Evolutionary conservation across 2,113 vertebrate species (phyloP).

Genomic region (Quiscalus mexicanus): DNA sequence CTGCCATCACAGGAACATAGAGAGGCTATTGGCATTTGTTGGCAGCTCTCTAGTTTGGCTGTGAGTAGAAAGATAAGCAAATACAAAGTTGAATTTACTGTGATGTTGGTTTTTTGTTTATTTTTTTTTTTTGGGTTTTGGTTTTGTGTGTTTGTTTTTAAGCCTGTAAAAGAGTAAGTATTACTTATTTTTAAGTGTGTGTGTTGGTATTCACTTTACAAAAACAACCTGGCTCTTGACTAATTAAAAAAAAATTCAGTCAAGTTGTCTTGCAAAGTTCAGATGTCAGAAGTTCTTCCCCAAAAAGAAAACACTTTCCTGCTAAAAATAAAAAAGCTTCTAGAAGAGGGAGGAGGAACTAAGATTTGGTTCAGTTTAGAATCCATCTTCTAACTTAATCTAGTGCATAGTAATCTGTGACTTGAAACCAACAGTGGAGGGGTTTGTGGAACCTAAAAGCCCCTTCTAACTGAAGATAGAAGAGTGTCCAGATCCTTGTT

Average conservation of each 20-base stretch:
- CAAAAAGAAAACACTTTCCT: background rate
- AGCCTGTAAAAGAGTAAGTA: background rate
- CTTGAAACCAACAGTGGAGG: background rate
- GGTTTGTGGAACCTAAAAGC: background rate
- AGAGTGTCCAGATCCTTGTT: background rate
- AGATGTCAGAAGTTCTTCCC: background rate
- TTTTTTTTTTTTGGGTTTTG: background rate
- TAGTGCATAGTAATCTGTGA: background rate
- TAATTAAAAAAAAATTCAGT: background rate
- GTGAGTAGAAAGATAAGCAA: background rate
- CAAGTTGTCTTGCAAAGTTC: background rate
- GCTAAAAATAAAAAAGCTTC: background rate
- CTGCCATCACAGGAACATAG: background rate
- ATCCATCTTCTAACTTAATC: background rate
- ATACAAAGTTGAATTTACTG: background rate
- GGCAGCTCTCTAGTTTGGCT: background rate
- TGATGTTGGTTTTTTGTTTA: background rate
- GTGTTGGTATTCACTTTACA: background rate
- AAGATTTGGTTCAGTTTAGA: background rate
- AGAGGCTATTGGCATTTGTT: fast-evolving
- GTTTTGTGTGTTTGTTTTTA: background rate
- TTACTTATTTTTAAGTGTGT: background rate
- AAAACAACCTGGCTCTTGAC: background rate
- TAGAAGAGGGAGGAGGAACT: background rate
- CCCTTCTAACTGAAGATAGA: background rate